phyloP scores from a whole-genome alignment of 2,888 invertebrate species.

The Flabesymbios commensalis region DNA sequence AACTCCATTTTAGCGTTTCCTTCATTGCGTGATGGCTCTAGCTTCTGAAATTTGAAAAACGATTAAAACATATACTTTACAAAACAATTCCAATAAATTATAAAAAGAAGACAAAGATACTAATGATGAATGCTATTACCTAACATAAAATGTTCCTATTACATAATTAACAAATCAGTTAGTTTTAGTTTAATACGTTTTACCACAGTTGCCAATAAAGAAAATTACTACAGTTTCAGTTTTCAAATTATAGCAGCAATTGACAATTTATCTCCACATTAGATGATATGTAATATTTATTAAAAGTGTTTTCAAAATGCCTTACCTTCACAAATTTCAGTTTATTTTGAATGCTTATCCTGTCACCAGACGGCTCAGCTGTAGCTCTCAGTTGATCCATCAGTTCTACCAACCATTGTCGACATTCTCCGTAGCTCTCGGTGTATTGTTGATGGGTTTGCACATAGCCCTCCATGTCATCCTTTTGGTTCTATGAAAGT shows the following conservation, averaged over 20 bases:
- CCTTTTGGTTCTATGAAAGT: conserved; percentile 39
- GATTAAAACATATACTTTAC: background rate
- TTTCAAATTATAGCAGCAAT: no score
- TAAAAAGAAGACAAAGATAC: background rate
- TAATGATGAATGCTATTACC: background rate
- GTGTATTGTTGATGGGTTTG: conserved; percentile 53
- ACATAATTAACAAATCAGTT: no score
- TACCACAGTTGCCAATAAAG: no score
- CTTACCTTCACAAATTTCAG: conserved; percentile 58
- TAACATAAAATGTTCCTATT: background rate
- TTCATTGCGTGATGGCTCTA: conserved; percentile 43
- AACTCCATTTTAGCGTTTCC: conserved; percentile 74
- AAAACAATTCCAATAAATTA: background rate
- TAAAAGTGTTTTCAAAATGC: no score
- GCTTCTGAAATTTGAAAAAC: conserved; percentile 40
- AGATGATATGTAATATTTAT: no score
- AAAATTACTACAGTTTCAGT: no score
- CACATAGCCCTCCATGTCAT: conserved; percentile 46
- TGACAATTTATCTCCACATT: no score
- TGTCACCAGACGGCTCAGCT: conserved; percentile 76
- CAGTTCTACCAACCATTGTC: conserved; percentile 82
- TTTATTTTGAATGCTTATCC: conserved; percentile 68
- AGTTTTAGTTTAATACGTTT: no score
- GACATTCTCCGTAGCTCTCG: conserved; percentile 70
- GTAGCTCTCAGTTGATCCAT: conserved; percentile 80